These are phyloP conservation scores for Sebastes nivosus DNA, from an alignment of 2,797 vertebrate genomes.

Conservation along the genomic window DNA sequence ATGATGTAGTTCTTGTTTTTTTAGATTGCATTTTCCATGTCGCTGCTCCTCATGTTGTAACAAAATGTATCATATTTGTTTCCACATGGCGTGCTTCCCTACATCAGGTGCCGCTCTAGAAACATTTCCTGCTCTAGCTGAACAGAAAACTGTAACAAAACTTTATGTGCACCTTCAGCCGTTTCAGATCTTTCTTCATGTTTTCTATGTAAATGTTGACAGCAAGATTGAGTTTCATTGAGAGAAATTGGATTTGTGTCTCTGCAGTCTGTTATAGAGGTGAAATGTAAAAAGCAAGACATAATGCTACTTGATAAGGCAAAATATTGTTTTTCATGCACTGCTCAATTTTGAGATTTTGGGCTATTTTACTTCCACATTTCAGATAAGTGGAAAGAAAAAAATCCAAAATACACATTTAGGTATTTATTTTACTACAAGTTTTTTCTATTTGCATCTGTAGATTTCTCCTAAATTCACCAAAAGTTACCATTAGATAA, in stretches of 20 bases:
- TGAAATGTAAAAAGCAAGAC: not conserved
- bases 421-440: too few relatives aligned
- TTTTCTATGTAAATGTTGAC: not conserved
- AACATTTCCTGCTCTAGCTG: not conserved
- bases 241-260: not conserved
- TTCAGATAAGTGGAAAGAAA: too few relatives aligned
- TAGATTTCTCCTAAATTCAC: too few relatives aligned
- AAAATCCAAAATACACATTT: too few relatives aligned
- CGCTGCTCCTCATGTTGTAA: not conserved
- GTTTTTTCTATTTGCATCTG: too few relatives aligned
- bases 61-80: not conserved
- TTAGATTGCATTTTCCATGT: not conserved
- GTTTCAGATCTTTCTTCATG: not conserved
- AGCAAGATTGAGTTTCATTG: not conserved
- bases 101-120: not conserved
- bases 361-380: too few relatives aligned
- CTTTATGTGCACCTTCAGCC: not conserved
- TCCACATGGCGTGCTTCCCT: not conserved
- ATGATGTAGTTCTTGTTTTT: slow-evolving; percentile 16
- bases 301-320: not conserved
- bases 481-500: too few relatives aligned
- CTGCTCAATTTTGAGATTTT: too few relatives aligned
- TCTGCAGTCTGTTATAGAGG: not conserved
- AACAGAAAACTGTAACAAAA: not conserved
- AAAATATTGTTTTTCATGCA: too few relatives aligned